Evolutionary conservation across 2,797 vertebrate species (phyloP).

Genomic region (Danionella dracula): DNA sequence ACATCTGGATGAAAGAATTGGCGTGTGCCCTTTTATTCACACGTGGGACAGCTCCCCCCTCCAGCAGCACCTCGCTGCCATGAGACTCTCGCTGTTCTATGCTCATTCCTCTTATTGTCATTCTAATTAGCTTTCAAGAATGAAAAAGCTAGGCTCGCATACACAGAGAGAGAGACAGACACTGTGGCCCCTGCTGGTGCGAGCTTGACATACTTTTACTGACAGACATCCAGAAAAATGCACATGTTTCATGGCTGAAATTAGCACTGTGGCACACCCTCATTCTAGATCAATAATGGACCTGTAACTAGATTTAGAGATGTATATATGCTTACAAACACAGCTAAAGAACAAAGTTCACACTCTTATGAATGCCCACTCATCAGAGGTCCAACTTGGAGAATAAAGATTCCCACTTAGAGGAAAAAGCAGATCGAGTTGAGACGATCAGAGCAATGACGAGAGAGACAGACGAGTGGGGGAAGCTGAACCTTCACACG

Average conservation of each 20-base stretch:
- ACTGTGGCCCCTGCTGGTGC: slow-evolving; percentile 1
- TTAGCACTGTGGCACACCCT: background rate
- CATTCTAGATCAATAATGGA: background rate
- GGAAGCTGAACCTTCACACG: slow-evolving; percentile 57
- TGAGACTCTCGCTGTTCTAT: slow-evolving; percentile 56
- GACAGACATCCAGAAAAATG: background rate
- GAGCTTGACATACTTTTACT: background rate
- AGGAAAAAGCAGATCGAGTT: slow-evolving; percentile 46
- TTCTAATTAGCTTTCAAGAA: slow-evolving; percentile 68
- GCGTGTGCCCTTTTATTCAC: slow-evolving; percentile 64
- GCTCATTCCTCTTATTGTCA: slow-evolving; percentile 73
- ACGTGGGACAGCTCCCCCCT: slow-evolving; percentile 55
- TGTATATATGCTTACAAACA: slow-evolving; percentile 19
- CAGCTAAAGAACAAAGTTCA: slow-evolving; percentile 32
- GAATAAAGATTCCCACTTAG: slow-evolving; percentile 61
- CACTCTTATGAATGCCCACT: slow-evolving; percentile 32
- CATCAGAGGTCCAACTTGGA: slow-evolving; percentile 57
- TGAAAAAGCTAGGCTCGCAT: slow-evolving; percentile 20
- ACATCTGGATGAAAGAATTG: slow-evolving; percentile 72
- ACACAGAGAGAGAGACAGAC: slow-evolving; percentile 23
- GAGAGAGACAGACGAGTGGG: slow-evolving; percentile 54
- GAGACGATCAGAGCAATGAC: slow-evolving; percentile 47
- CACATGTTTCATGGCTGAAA: background rate
- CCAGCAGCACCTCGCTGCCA: slow-evolving; percentile 54
- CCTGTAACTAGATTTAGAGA: background rate